Base-by-base conservation (phyloP, 2,888 invertebrate genomes). In the Zhuqinia jingwanae region DNA sequence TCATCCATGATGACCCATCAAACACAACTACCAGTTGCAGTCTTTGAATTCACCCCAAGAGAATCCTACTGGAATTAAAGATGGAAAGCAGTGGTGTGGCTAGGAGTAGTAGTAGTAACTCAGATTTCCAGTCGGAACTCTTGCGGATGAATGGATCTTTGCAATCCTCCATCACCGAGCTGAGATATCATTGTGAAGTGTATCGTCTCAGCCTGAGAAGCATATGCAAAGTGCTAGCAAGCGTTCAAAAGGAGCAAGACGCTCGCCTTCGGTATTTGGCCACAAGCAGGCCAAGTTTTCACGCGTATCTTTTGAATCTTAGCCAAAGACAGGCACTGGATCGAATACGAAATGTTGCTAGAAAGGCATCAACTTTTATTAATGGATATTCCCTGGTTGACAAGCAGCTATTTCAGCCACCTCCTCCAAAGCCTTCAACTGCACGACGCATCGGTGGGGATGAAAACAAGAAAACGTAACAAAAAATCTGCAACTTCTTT, bases 171-270 rank as follows among this genome's bases (percentile, higher is more conserved):
- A 73, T 88, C 20, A 84, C 82, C 6, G 87, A 87, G 45, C 45
- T 87, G 63, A 47, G 85, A 47, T 88, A 88, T 50, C 88, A 82
- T 22, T 88, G 88, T 53, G 89, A 88, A 65, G 86, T 89, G 13
- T 89, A 89, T 22, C 80, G 88, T n/a, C 10, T 89, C 20, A 87
- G 89, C 20, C 60, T 89, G 6, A 58, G 70, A 68, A 88, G 86
- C 53, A 89, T 89, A 58, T 65, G 83, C 15, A 88, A 84, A 50
- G 82, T 87, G 25, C 58, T 89, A 10, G 56, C 20, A 0, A 83
- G 70, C 15, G 87, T 87, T 45, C 75, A 80, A 6, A 79, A 83
- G n/a, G 79, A 87, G 11, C 85, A 85, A 42, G 79, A 79, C 15
- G 68, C 25, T 30, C 87, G 79, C 5, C 53, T 87, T 13, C 53